phyloP scores from a whole-genome alignment of 2,888 invertebrate genomes.

The Linhomoeus sp. region DNA sequence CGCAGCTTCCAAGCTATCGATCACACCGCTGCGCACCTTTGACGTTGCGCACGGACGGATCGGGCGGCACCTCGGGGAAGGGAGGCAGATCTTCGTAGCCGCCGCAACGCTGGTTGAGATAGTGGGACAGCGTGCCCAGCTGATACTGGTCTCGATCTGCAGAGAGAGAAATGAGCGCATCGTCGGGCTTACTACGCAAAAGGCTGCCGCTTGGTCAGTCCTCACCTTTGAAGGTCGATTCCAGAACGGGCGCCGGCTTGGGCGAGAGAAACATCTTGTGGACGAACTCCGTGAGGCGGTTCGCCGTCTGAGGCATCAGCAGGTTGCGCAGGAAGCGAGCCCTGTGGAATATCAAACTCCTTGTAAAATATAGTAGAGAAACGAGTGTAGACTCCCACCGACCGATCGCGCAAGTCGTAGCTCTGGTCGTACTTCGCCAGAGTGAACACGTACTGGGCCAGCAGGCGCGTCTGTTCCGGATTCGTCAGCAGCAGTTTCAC shows the following conservation, averaged over 20 bases:
- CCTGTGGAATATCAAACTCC: slow-evolving; percentile 29
- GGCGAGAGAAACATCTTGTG: slow-evolving; percentile 65
- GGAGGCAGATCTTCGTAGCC: slow-evolving; percentile 73
- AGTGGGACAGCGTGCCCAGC: slow-evolving; percentile 81
- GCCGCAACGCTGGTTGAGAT: slow-evolving; percentile 58
- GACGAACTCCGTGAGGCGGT: slow-evolving; percentile 33
- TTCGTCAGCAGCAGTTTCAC: slow-evolving; percentile 76
- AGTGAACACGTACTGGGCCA: slow-evolving; percentile 77
- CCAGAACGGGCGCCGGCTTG: slow-evolving; percentile 77
- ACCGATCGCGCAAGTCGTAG: slow-evolving; percentile 75
- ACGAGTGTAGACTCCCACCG: not conserved
- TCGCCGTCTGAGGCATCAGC: slow-evolving; percentile 40
- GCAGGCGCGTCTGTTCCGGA: slow-evolving; percentile 57
- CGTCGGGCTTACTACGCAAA: no score
- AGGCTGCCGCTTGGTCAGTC: no score
- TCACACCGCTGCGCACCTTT: no score
- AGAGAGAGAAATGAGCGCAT: not conserved
- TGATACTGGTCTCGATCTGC: slow-evolving; percentile 65
- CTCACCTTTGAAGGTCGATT: slow-evolving; percentile 41
- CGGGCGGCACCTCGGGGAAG: slow-evolving; percentile 55
- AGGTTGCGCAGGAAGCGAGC: slow-evolving; percentile 68
- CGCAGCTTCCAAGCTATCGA: no score
- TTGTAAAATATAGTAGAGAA: not conserved
- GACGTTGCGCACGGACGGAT: slow-evolving; percentile 20
- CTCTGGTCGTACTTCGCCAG: slow-evolving; percentile 89